These are phyloP conservation scores for Zaprionus davidi DNA, from an alignment of 1,140 invertebrate genomes.

Conservation along the genomic window DNA sequence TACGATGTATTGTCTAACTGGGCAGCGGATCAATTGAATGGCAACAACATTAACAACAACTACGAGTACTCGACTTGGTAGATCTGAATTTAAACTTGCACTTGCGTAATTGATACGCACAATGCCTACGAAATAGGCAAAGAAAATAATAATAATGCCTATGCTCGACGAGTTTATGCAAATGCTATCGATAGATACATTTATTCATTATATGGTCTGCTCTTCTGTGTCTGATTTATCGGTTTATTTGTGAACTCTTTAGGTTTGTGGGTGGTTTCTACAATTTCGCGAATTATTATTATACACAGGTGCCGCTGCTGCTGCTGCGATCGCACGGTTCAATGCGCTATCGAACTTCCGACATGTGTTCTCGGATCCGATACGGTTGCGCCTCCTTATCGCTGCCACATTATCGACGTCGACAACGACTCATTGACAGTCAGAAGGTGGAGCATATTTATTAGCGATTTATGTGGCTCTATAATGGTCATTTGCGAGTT, in stretches of 20 bases:
- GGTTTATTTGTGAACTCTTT: conserved; percentile 17
- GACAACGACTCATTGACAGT: conserved; percentile 58
- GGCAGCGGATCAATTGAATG: conserved; percentile 14
- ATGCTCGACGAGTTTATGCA: conserved; percentile 10
- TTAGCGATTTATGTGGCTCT: conserved; percentile 64
- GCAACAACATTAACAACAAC: conserved; percentile 35
- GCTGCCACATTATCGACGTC: not conserved
- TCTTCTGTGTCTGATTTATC: conserved; percentile 12
- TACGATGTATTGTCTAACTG: conserved; percentile 9
- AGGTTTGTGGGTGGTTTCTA: conserved; percentile 46
- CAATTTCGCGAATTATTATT: conserved; percentile 22
- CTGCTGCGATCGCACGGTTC: conserved; percentile 34
- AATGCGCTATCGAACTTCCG: conserved; percentile 67
- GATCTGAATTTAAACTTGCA: conserved; percentile 47
- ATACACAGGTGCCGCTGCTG: not conserved
- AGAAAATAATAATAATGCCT: conserved; percentile 34
- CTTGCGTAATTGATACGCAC: conserved; percentile 45
- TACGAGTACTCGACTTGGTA: conserved; percentile 16
- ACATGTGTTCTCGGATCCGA: conserved; percentile 20
- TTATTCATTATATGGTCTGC: not conserved
- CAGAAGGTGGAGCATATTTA: conserved; percentile 54
- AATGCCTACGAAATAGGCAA: conserved; percentile 37
- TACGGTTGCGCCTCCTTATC: conserved; percentile 34
- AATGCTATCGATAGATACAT: conserved; percentile 12
- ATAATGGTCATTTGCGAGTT: conserved; percentile 69